Evolutionary conservation across 2,888 invertebrate genomes (phyloP).

Genomic region (Lasioglossum zephyrum): DNA sequence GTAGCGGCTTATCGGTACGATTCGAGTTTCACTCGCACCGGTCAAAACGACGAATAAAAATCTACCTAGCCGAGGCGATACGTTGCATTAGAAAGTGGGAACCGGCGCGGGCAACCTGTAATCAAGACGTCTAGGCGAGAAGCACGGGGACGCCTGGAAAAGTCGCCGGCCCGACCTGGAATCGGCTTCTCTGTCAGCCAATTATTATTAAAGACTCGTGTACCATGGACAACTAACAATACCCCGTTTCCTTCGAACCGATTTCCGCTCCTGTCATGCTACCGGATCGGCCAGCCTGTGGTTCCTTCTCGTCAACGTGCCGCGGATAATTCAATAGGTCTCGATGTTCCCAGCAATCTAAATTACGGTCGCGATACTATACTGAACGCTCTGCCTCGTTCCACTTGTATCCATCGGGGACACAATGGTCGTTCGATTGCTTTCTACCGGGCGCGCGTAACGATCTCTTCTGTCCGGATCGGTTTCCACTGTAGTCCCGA

Average conservation of each 20-base stretch:
- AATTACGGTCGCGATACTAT: constrained; percentile 39
- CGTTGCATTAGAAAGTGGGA: constrained; percentile 79
- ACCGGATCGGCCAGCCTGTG: neutral
- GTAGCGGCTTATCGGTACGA: constrained; percentile 59
- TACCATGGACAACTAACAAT: constrained; percentile 34
- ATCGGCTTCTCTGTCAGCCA: constrained; percentile 41
- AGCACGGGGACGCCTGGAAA: constrained; percentile 50
- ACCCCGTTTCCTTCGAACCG: constrained; percentile 20
- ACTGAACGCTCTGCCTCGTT: constrained; percentile 30
- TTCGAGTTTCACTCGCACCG: constrained; percentile 70
- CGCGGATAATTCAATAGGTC: constrained; percentile 27
- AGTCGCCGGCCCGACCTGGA: constrained; percentile 15
- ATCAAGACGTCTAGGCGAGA: constrained; percentile 75
- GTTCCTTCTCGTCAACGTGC: neutral
- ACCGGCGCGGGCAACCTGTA: constrained; percentile 75
- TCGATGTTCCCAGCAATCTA: constrained; percentile 48
- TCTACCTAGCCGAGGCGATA: constrained; percentile 30
- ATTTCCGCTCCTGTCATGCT: constrained; percentile 21
- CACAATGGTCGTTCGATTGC: constrained; percentile 54
- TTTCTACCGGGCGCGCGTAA: constrained; percentile 54
- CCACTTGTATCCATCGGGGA: constrained; percentile 43
- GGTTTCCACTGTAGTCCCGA: constrained; percentile 6
- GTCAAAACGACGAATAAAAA: constrained; percentile 48
- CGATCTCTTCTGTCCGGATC: constrained; percentile 51
- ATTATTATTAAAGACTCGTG: constrained; percentile 55